Conservation (phyloP, 1,140 invertebrate species). For the Tribolium madens region DNA sequence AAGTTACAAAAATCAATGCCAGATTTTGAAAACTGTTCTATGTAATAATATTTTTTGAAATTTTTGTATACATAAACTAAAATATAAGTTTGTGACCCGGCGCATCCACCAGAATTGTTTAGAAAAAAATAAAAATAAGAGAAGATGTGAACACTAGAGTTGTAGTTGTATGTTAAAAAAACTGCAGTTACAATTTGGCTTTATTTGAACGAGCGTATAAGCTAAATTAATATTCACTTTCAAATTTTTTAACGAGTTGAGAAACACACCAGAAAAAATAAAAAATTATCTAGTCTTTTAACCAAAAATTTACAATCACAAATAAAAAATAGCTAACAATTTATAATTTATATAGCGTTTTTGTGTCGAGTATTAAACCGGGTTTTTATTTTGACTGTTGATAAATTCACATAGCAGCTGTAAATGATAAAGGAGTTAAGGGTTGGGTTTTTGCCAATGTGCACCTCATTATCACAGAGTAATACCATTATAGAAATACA, state of each 20-base stretch:
- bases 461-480: background rate
- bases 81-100: background rate
- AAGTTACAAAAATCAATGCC: background rate
- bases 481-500: background rate
- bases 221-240: too few relatives aligned
- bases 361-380: background rate
- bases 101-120: background rate
- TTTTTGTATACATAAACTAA: background rate
- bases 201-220: too few relatives aligned
- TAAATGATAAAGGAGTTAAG: background rate
- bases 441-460: background rate
- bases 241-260: too few relatives aligned
- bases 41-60: too few relatives aligned
- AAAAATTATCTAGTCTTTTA: too few relatives aligned
- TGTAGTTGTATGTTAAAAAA: background rate
- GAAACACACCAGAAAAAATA: too few relatives aligned
- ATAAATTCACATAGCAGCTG: background rate
- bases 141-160: background rate
- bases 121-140: background rate
- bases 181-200: background rate
- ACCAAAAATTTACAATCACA: background rate
- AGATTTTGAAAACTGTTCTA: too few relatives aligned
- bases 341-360: background rate
- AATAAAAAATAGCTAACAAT: background rate
- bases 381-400: background rate